Conservation (phyloP, 2,888 invertebrate genomes). For the Polylopha cassiicola region DNA sequence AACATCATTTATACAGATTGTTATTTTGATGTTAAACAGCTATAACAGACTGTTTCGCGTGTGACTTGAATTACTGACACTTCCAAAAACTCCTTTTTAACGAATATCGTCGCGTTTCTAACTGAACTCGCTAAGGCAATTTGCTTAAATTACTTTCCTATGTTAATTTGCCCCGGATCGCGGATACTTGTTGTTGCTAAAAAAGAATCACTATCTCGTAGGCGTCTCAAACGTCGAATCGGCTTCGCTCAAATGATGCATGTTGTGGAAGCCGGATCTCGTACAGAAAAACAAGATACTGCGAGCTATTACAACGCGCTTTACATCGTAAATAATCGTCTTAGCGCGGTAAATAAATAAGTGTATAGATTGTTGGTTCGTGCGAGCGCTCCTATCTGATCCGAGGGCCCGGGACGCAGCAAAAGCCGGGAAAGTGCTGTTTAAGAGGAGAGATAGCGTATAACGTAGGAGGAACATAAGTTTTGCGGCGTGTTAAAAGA, state of each 20-base stretch:
- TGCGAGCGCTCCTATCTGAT: conserved; percentile 63
- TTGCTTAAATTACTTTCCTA: conserved; percentile 71
- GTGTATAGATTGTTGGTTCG: conserved; percentile 55
- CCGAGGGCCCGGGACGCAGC: conserved; percentile 52
- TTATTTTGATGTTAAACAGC: too few species aligned
- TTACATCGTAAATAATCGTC: conserved; percentile 72
- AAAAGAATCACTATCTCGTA: conserved; percentile 40
- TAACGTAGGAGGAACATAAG: conserved; percentile 61
- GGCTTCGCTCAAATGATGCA: conserved; percentile 55
- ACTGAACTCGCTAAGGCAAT: conserved; percentile 68
- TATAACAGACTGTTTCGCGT: conserved; percentile 31
- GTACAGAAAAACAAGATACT: conserved; percentile 61
- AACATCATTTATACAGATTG: too few species aligned
- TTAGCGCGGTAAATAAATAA: conserved; percentile 71
- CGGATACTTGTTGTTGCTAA: conserved; percentile 56
- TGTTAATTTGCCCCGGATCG: conserved; percentile 63
- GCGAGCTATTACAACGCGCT: conserved; percentile 59
- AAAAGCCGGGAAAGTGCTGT: conserved; percentile 62
- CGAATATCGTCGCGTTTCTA: conserved; percentile 53
- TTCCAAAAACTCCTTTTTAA: conserved; percentile 45
- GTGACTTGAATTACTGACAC: conserved; percentile 32
- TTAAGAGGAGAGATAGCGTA: conserved; percentile 65
- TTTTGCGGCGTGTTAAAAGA: conserved; percentile 68
- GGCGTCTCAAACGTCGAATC: conserved; percentile 48
- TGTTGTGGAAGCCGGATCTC: conserved; percentile 51